Base-by-base conservation (phyloP, 2,888 invertebrate species). In the Hylaea fasciaria region DNA sequence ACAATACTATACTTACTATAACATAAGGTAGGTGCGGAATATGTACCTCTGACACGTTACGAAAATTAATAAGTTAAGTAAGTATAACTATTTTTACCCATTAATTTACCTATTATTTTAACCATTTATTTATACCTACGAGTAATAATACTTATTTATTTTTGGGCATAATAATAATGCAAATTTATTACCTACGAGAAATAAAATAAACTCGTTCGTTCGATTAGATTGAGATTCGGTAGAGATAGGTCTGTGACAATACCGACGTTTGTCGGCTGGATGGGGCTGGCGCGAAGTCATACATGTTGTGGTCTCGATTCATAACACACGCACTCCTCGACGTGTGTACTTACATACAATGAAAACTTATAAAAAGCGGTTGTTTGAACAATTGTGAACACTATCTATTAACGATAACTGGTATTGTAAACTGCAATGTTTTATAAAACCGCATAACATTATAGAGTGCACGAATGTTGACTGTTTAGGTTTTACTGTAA, bases 241-340 rank as follows among this genome's bases (percentile, higher is more conserved):
- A 39, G 35, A 37, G 14, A n/a, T 17, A 48, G 17, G 5, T n/a
- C n/a, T n/a, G n/a, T 53, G 13, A 56, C 12, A 35, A n/a, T 52
- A 58, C 12, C 22, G 37, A 12, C 14, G 16, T 28, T 41, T 10
- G 39, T 50, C 71, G 71, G 57, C 71, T 67, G 72, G 68, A 77
- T 73, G 72, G 71, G 73, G 62, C 76, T 78, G 32, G 9, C 76
- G 71, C 70, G 68, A 78, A 80, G 77, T 79, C 87, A 88, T 75
- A 87, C 78, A 86, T 81, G 77, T 80, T 73, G 72, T 75, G 77
- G 73, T 76, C 80, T 80, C 78, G 82, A 81, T 73, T 74, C 82
- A 79, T 72, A 76, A 64, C 82, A 85, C 86, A 88, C 89, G 90
- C 81, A 81, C 73, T 53, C 58, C 61, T 69, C 59, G 53, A 57